Evolutionary conservation across 1,140 invertebrate species (phyloP).

Genomic region (Centruroides vittatus): DNA sequence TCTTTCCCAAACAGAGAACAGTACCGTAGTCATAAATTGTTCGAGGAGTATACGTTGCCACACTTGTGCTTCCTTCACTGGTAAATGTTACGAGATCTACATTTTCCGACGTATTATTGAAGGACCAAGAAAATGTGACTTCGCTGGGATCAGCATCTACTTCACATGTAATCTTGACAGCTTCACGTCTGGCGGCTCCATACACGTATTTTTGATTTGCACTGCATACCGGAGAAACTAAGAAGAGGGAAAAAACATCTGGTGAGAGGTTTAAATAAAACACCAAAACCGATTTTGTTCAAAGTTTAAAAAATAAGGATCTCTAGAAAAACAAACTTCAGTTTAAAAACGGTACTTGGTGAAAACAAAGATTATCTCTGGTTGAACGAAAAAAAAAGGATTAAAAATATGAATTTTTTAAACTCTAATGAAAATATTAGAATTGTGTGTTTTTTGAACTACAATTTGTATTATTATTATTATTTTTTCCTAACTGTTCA

Average conservation of each 20-base stretch:
- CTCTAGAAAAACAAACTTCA: no score
- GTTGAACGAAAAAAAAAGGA: no score
- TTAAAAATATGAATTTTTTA: no score
- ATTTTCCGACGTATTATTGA: slow-evolving; percentile 78
- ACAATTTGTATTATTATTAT: no score
- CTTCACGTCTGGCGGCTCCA: slow-evolving; percentile 76
- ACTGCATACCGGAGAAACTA: slow-evolving; percentile 71
- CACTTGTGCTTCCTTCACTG: slow-evolving; percentile 38
- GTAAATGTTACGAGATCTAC: slow-evolving; percentile 42
- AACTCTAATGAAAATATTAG: no score
- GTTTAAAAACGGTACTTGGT: no score
- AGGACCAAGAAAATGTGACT: slow-evolving; percentile 70
- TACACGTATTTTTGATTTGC: slow-evolving; percentile 64
- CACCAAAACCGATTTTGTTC: no score
- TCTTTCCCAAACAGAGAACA: slow-evolving; percentile 18
- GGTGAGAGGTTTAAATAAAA: no score
- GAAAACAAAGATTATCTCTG: no score
- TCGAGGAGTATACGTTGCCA: slow-evolving; percentile 45
- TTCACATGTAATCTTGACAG: slow-evolving; percentile 69
- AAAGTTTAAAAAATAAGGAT: no score
- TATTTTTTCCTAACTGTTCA: no score
- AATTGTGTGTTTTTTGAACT: no score
- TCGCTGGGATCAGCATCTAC: slow-evolving; percentile 75
- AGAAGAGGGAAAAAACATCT: slow-evolving; percentile 18
- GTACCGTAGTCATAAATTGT: slow-evolving; percentile 53